Evolutionary conservation across 2,797 vertebrate genomes (phyloP), one percentile per base, ranked within the genome.

Genomic region (Amblyopsis hoosieri): DNA sequence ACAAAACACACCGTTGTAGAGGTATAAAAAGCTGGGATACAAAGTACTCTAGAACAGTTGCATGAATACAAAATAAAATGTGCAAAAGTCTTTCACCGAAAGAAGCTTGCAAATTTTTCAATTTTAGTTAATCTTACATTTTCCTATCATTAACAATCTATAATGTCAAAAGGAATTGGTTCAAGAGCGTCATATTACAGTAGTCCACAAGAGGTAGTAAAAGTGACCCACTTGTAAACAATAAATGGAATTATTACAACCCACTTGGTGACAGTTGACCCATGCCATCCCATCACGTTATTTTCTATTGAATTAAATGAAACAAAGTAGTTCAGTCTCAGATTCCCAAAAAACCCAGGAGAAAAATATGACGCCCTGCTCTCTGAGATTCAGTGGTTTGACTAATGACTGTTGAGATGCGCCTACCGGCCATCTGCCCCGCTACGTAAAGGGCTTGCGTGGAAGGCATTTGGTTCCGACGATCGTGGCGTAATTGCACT

Each of bases 201-300:
- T 42, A 81, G 64, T 81, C 62, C 68, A 83, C 64, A 72, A 69
- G 86, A 91, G 85, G 85, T 88, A 88, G 85, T 61, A 82, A 59
- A 65, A 53, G 76, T 77, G 60, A 75, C 61, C 75, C 54, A 45
- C 37, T 37, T 77, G 81, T 87, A 85, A 89, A 89, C 75, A 81
- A 53, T 45, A 53, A 71, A 72, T 74, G 51, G 53, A 67, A 60
- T 17, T 12, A 64, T 23, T 13, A 65, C 56, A 54, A 49, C 75
- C 56, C 57, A 49, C 75, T 80, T 58, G 59, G 64, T 74, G 77
- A 76, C 57, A 70, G 17, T 2, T 48, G 46, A 70, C 56, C 45
- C 56, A 60, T 29, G 12, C 11, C 69, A 76, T 45, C 14, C 47
- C 55, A 17, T 14, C n/a, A 49, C 52, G 19, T 23, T 48, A 48